These are phyloP conservation scores for Dromococcyx pavoninus DNA, from an alignment of 2,797 vertebrate species.

Conservation along the genomic window DNA sequence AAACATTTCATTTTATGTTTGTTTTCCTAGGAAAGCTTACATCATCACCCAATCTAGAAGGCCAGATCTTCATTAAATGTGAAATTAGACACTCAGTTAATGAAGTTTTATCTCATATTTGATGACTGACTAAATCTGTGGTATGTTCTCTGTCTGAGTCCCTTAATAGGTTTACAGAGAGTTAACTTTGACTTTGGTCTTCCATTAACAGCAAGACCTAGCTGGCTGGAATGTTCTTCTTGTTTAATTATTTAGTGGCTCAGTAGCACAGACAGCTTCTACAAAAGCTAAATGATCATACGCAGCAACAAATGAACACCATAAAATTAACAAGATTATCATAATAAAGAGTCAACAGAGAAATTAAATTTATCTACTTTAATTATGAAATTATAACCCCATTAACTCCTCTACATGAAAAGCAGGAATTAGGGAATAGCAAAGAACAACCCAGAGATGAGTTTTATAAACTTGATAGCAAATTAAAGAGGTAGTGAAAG, in stretches of 20 bases:
- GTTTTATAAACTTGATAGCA: conserved; percentile 72
- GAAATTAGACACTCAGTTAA: conserved; percentile 55
- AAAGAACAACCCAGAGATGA: conserved; percentile 65
- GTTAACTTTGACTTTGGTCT: conserved; percentile 58
- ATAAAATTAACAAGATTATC: conserved; percentile 79
- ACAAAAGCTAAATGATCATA: conserved; percentile 68
- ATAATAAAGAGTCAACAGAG: conserved; percentile 74
- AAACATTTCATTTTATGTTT: conserved; percentile 1
- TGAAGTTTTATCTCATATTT: conserved; percentile 47
- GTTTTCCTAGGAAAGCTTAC: not conserved
- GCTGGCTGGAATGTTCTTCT: conserved; percentile 21
- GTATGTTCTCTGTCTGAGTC: conserved; percentile 19
- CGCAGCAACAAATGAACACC: conserved; percentile 70
- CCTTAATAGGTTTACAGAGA: conserved; percentile 50
- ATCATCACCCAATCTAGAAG: not conserved
- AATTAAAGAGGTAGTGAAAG: conserved; percentile 36
- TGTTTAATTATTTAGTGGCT: conserved; percentile 72
- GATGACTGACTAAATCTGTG: conserved; percentile 28
- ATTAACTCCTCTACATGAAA: conserved; percentile 75
- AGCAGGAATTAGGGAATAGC: conserved; percentile 71
- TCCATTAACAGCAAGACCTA: conserved; percentile 59
- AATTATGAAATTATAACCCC: conserved; percentile 82
- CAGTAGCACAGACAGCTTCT: conserved; percentile 28
- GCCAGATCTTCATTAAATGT: conserved; percentile 34
- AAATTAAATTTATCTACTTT: conserved; percentile 81